These are phyloP conservation scores for Abrostola tripartita DNA, from an alignment of 2,888 invertebrate species.

Conservation along the genomic window DNA sequence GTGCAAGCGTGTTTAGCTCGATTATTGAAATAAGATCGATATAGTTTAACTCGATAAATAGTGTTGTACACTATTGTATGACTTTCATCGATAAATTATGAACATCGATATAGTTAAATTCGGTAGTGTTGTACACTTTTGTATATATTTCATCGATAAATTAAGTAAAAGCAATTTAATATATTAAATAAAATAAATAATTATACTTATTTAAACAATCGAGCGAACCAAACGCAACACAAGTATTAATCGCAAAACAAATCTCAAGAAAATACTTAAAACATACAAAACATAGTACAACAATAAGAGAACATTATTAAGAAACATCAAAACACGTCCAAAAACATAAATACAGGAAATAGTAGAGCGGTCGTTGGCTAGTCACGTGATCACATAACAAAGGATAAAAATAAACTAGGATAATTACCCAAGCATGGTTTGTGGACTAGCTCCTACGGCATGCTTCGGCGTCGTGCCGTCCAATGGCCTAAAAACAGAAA, in stretches of 20 bases:
- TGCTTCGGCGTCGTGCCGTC: conserved; percentile 88
- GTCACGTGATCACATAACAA: not conserved
- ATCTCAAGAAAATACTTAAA: conserved; percentile 9
- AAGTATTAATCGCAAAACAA: conserved; percentile 1
- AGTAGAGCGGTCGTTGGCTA: too few species aligned
- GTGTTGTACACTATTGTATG: not conserved
- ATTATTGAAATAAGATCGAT: conserved; percentile 29
- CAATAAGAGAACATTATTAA: not conserved
- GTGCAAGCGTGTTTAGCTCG: conserved; percentile 24
- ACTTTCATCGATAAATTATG: not conserved
- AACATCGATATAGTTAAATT: too few species aligned
- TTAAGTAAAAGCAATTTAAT: too few species aligned
- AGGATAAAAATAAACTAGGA: conserved; percentile 57
- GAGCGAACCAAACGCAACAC: conserved; percentile 21
- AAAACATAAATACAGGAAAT: conserved; percentile 5
- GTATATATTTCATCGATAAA: too few species aligned
- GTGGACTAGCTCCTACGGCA: conserved; percentile 88
- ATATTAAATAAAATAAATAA: not conserved
- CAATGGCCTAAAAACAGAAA: conserved; percentile 90
- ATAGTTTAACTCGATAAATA: not conserved
- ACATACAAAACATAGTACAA: not conserved
- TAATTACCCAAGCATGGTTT: conserved; percentile 91
- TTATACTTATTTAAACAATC: conserved; percentile 31
- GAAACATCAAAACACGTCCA: not conserved
- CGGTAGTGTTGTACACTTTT: too few species aligned